These are phyloP conservation scores for Nothoprocta perdicaria DNA, from an alignment of 2,113 vertebrate species.

Conservation along the genomic window DNA sequence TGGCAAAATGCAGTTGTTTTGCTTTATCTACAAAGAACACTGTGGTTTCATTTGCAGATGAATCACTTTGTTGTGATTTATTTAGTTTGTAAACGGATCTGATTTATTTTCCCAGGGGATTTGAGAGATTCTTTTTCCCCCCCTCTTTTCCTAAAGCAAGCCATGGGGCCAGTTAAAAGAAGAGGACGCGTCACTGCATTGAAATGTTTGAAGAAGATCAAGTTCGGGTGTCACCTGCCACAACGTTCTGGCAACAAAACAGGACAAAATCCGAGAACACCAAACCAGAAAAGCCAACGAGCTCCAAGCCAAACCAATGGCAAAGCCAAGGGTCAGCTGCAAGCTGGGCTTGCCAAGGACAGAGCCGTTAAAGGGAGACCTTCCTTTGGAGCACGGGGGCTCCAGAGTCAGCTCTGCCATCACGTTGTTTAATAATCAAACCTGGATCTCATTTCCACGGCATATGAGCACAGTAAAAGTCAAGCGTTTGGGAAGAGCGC, in stretches of 20 bases:
- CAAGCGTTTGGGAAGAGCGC: neutral
- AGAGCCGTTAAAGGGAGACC: conserved; percentile 22
- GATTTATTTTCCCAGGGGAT: conserved; percentile 75
- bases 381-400: neutral
- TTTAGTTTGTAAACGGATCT: conserved; percentile 70
- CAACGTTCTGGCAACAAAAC: conserved; percentile 17
- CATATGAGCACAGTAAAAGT: conserved; percentile 33
- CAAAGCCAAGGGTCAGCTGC: neutral
- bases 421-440: conserved; percentile 30
- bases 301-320: neutral
- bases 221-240: conserved; percentile 48
- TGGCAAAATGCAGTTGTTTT: conserved; percentile 75
- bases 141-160: conserved; percentile 38
- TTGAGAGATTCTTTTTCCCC: conserved; percentile 26
- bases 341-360: neutral
- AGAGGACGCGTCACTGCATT: conserved; percentile 36
- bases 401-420: conserved; percentile 40
- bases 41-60: conserved; percentile 73
- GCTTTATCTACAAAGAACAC: conserved; percentile 75
- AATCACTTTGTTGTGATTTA: conserved; percentile 77
- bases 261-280: neutral
- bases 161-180: neutral
- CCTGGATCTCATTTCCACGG: conserved; percentile 29
- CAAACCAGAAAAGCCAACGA: neutral
- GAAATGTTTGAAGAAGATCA: conserved; percentile 53